These are phyloP conservation scores for Hoplodrina ambigua DNA, from an alignment of 2,888 invertebrate species.

Conservation along the genomic window DNA sequence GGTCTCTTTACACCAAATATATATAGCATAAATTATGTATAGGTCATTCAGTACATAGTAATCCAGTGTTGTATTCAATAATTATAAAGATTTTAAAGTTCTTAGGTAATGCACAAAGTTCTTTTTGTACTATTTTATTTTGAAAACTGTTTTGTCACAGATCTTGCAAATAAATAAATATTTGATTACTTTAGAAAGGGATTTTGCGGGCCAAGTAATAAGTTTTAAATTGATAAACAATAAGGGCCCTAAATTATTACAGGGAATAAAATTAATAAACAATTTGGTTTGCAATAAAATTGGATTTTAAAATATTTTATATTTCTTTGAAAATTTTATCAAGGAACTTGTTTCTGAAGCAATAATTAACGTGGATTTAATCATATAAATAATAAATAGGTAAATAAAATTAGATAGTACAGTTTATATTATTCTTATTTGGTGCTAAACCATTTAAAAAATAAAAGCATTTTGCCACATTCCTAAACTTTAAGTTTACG, in stretches of 20 bases:
- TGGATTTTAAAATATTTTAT: constrained; percentile 1
- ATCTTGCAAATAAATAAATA: neutral
- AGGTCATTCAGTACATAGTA: constrained; percentile 43
- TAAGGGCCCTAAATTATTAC: constrained; percentile 22
- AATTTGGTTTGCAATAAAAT: constrained; percentile 14
- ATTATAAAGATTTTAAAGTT: constrained; percentile 14
- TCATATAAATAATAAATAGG: constrained; percentile 10
- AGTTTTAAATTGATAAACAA: neutral
- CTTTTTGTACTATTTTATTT: neutral
- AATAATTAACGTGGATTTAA: constrained; percentile 47
- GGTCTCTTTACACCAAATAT: no score
- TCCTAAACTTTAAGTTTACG: constrained; percentile 61
- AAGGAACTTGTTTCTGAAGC: constrained; percentile 20
- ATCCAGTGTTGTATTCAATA: constrained; percentile 52
- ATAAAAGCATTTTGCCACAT: constrained; percentile 71
- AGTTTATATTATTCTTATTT: constrained; percentile 35
- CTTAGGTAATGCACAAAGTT: constrained; percentile 41
- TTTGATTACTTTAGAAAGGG: constrained; percentile 7
- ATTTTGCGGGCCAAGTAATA: constrained; percentile 6
- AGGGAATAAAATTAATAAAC: constrained; percentile 38
- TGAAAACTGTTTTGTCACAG: neutral
- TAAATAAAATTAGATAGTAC: constrained; percentile 34
- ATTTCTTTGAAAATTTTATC: constrained; percentile 15
- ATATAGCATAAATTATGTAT: constrained; percentile 30
- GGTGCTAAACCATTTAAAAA: constrained; percentile 60